These are phyloP conservation scores for Heteronetta atricapilla DNA, from an alignment of 2,113 vertebrate species.

Conservation along the genomic window DNA sequence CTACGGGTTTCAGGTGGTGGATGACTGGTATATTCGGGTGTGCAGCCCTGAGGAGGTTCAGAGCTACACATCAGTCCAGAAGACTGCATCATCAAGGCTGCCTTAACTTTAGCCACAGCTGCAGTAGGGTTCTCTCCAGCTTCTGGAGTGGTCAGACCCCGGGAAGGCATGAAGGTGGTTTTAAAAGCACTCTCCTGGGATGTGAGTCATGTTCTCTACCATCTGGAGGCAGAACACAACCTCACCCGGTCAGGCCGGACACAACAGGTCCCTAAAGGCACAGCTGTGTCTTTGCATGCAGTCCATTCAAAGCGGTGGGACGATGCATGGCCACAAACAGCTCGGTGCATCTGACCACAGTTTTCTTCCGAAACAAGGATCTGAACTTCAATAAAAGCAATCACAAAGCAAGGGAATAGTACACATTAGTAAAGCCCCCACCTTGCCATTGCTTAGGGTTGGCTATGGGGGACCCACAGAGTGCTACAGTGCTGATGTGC, in stretches of 20 bases:
- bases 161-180: neutral
- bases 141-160: neutral
- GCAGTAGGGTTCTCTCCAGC: neutral
- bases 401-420: neutral
- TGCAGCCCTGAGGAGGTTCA: neutral
- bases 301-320: neutral
- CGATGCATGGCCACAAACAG: neutral
- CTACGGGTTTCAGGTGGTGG: neutral
- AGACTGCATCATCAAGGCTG: fast-evolving
- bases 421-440: neutral
- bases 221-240: neutral
- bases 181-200: neutral
- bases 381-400: neutral
- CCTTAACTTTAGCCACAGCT: neutral
- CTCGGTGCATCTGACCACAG: neutral
- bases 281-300: neutral
- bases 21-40: neutral
- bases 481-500: neutral
- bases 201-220: neutral
- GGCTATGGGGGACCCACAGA: neutral
- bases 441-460: neutral
- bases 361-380: neutral
- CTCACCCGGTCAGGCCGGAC: neutral
- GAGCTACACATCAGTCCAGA: neutral
- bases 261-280: neutral